Conservation (phyloP, 2,888 invertebrate species). For the Criorhina ranunculi region DNA sequence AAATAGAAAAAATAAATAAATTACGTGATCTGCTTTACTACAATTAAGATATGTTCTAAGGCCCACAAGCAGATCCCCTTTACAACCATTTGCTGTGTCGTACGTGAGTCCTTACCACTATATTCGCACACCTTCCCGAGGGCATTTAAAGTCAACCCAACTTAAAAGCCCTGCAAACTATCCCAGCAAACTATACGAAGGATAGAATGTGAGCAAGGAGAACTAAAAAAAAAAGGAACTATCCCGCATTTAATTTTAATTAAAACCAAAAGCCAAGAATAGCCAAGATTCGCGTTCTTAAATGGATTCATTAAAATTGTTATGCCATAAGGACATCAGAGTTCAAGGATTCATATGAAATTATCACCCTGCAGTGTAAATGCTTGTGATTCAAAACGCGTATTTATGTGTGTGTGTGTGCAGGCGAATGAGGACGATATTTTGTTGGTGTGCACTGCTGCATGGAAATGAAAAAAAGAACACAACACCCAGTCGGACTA, state of each 20-base stretch:
- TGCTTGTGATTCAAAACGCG: slow-evolving; percentile 43
- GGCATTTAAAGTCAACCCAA: slow-evolving; percentile 59
- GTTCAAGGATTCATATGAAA: slow-evolving; percentile 72
- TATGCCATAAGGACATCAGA: slow-evolving; percentile 69
- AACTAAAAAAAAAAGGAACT: slow-evolving; percentile 22
- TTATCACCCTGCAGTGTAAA: slow-evolving; percentile 63
- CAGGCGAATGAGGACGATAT: background rate
- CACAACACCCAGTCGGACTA: slow-evolving; percentile 46
- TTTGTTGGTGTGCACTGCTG: background rate
- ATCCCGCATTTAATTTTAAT: slow-evolving; percentile 73
- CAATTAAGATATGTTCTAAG: slow-evolving; percentile 63
- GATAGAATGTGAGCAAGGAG: slow-evolving; percentile 6
- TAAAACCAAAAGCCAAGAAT: slow-evolving; percentile 70
- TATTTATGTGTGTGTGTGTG: slow-evolving; percentile 18
- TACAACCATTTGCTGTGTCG: slow-evolving; percentile 48
- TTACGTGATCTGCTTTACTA: slow-evolving; percentile 56
- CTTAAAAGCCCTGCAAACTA: slow-evolving; percentile 21
- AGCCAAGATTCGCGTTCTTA: slow-evolving; percentile 69
- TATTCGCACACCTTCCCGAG: slow-evolving; percentile 32
- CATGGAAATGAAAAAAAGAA: slow-evolving; percentile 21
- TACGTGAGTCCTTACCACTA: slow-evolving; percentile 68
- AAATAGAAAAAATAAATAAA: slow-evolving; percentile 15
- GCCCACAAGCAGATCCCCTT: slow-evolving; percentile 37
- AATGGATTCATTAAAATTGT: slow-evolving; percentile 75
- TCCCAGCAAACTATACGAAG: slow-evolving; percentile 16